Evolutionary conservation across 2,797 vertebrate genomes (phyloP), one percentile per base, ranked within the genome.

Genomic region (Carcharodon carcharias): DNA sequence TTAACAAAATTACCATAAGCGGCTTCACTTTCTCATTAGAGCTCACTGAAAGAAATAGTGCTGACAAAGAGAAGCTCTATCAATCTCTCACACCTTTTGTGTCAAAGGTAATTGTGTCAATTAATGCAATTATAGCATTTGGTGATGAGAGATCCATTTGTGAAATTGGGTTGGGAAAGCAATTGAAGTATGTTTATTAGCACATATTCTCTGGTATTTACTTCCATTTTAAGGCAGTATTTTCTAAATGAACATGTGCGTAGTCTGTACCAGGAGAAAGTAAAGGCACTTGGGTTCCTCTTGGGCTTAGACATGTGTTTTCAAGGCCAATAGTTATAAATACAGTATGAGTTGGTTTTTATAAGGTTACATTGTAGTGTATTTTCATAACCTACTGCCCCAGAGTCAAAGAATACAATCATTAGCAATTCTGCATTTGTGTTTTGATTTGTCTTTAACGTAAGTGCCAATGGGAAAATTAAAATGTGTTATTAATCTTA

Each of bases 81-180:
- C 67, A 95, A 56, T 95, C 35, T 95, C 93, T 16, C 16, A 40
- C 65, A 50, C 14, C 45, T 40, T 95, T 71, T 77, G 94, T 77
- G 67, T 73, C 94, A 95, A 77, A 95, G 12, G 69, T 71, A 77
- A 77, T 69, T 50, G n/a, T 95, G 54, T 9, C 50, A 35, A 95
- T 71, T 67, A 95, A 95, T 95, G 69, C 45, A 95, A 73, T 95
- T 95, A 77, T 54, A 35, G 31, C n/a, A 95, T 56, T 95, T 77
- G 31, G 45, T 95, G 69, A 31, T 95, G 54, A 71, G 67, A 54
- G 56, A 31, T 73, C 69, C 94, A 54, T 58, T 77, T 73, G 54
- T 95, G 54, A 95, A 95, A 71, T 95, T 77, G 28, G 45, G 3
- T 73, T 56, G 28, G 50, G 69, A 35, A 95, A 69, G 50, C 54